Conservation (phyloP, 2,888 invertebrate genomes). For the Trachelus troglodyta region DNA sequence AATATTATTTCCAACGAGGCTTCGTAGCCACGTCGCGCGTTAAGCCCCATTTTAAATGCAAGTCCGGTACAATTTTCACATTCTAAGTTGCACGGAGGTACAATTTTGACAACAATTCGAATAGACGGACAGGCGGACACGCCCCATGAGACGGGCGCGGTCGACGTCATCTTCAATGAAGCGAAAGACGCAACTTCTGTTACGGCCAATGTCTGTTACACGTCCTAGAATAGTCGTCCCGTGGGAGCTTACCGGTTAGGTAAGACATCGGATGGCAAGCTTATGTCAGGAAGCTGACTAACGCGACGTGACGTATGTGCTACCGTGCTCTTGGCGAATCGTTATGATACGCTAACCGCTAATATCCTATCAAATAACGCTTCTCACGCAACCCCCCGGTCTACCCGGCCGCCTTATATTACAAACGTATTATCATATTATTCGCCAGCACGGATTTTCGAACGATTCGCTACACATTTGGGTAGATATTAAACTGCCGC, state of each 20-base stretch:
- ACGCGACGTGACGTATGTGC: constrained; percentile 46
- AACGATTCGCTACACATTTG: neutral
- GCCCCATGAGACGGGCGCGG: constrained; percentile 25
- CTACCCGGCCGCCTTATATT: constrained; percentile 1
- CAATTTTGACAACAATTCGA: constrained; percentile 35
- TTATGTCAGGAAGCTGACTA: constrained; percentile 35
- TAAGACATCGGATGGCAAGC: constrained; percentile 37
- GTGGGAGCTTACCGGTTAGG: constrained; percentile 47
- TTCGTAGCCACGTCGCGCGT: neutral
- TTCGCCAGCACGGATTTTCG: neutral
- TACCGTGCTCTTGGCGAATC: constrained; percentile 11
- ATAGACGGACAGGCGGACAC: constrained; percentile 37
- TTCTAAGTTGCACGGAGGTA: neutral
- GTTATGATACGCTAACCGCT: constrained; percentile 30
- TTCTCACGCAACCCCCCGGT: constrained; percentile 13
- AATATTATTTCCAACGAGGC: neutral
- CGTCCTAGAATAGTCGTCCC: constrained; percentile 57
- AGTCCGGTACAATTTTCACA: neutral
- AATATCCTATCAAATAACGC: constrained; percentile 42
- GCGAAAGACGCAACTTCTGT: constrained; percentile 36
- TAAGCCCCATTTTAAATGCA: neutral
- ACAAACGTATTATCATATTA: constrained; percentile 5
- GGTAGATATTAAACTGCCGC: neutral
- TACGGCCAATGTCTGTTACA: constrained; percentile 59
- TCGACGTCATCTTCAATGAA: constrained; percentile 60